Percentiles rank a stretch among this genome's conserved stretches.
Evolutionary conservation across 1,140 invertebrate genomes (phyloP).

Genomic region (Lithobius niger): DNA sequence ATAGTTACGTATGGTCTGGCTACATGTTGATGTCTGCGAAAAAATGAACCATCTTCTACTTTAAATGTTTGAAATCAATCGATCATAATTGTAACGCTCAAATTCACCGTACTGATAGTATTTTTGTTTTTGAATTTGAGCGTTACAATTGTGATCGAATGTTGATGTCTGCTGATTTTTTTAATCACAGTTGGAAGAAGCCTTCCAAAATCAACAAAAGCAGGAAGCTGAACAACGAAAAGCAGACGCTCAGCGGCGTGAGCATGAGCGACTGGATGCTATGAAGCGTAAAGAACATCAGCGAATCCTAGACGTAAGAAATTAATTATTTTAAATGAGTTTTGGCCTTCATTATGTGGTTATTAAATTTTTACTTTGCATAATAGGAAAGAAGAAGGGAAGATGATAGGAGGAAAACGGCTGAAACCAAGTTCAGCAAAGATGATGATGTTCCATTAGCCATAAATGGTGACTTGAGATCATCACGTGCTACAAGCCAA

Average conservation of each 20-base stretch:
- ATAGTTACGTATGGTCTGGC: too few relatives aligned
- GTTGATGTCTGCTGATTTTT: not conserved
- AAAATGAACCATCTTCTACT: not conserved
- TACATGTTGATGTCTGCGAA: too few relatives aligned
- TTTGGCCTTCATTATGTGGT: not conserved
- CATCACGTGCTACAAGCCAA: not conserved
- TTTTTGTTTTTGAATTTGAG: not conserved
- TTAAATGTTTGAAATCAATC: not conserved
- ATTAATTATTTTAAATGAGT: not conserved
- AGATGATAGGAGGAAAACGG: constrained; percentile 49
- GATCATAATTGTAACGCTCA: not conserved
- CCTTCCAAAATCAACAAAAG: constrained; percentile 60
- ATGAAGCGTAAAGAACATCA: constrained; percentile 71
- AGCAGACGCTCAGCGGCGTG: constrained; percentile 56
- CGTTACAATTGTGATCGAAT: not conserved
- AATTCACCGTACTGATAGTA: not conserved
- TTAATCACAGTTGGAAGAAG: constrained; percentile 48
- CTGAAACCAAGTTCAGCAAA: constrained; percentile 40
- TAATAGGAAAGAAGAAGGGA: constrained; percentile 48
- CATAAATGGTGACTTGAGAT: constrained; percentile 12
- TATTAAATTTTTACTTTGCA: not conserved
- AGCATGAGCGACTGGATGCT: constrained; percentile 60
- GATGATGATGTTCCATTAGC: constrained; percentile 27
- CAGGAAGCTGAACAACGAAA: constrained; percentile 53
- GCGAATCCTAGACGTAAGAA: constrained; percentile 56